Base-by-base conservation (phyloP, 2,113 vertebrate genomes). In the Microtus oregoni region DNA sequence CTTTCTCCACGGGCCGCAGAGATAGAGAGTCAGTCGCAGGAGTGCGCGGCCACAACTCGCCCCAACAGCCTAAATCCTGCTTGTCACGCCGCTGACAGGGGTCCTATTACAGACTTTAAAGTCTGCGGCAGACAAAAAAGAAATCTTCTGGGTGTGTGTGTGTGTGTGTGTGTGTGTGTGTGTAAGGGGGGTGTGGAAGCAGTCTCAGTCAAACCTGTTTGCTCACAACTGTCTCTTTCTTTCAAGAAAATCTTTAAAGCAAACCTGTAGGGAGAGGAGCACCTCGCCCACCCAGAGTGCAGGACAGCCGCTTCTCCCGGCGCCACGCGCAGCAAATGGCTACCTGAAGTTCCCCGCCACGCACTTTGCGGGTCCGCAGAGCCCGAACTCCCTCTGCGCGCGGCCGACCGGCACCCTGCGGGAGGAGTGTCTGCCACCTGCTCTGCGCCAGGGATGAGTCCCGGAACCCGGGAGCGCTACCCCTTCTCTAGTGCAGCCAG, bases 151-250 rank as follows among this genome's bases (percentile, higher is more conserved):
- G 26, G 81, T 38, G 68, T 96, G 95, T 95, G 55, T 38, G 67
- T 47, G 97, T 96, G 93, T 47, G 97, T 96, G 93, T 78, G 61
- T 77, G 75, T 77, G 52, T 38, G 58, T 38, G 68, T 96, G 95
- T 95, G n/a, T 28, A 83, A n/a, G n/a, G n/a, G 79, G 55, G 63
- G 98, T 52, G 98, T 90, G 88, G 89, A 72, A 28, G 97, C 98
- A 94, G 98, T 98, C 98, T 98, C 98, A 93, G 99, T 98, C 98
- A 98, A 98, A 99, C 99, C 98, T 98, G 99, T 99, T 99, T 99
- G 98, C 98, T 99, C 98, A 98, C 99, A 98, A 99, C 98, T 98
- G 96, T 98, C 98, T 98, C 93, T 94, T 98, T 97, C 97, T 98
- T 96, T 97, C 98, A 98, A 98, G 98, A 98, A 98, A 99, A 98